Evolutionary conservation across 2,888 invertebrate genomes (phyloP).

Genomic region (Acanthosepion pharaonis): DNA sequence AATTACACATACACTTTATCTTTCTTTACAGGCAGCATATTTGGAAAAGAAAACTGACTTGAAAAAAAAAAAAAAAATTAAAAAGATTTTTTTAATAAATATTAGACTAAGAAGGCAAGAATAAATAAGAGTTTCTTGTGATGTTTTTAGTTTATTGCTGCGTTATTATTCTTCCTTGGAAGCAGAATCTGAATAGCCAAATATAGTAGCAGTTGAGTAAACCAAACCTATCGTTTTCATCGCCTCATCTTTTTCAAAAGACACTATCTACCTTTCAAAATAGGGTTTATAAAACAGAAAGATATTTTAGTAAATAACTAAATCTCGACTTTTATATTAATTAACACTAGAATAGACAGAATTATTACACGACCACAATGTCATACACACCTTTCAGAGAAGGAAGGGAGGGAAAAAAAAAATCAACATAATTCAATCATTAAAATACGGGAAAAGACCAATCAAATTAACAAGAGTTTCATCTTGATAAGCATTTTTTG

Average conservation of each 20-base stretch:
- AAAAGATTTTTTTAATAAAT: no score
- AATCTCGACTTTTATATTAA: background rate
- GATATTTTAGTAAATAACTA: background rate
- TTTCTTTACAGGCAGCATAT: no score
- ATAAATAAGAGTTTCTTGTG: background rate
- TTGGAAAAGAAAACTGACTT: no score
- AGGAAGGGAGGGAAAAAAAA: background rate
- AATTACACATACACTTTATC: no score
- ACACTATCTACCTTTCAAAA: background rate
- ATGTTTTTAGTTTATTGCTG: background rate
- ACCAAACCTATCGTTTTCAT: background rate
- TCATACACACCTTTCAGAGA: background rate
- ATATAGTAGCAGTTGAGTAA: conserved; percentile 12
- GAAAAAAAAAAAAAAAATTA: no score
- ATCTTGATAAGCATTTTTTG: no score
- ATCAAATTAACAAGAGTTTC: no score
- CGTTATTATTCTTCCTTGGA: conserved; percentile 15
- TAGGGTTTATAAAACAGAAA: background rate
- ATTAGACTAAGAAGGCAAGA: no score
- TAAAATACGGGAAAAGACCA: background rate
- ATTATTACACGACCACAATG: background rate
- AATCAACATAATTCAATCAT: background rate
- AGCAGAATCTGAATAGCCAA: background rate
- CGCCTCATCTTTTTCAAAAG: background rate
- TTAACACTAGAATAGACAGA: background rate